Base-by-base conservation (phyloP, 2,113 vertebrate species). In the Oophaga pumilio region DNA sequence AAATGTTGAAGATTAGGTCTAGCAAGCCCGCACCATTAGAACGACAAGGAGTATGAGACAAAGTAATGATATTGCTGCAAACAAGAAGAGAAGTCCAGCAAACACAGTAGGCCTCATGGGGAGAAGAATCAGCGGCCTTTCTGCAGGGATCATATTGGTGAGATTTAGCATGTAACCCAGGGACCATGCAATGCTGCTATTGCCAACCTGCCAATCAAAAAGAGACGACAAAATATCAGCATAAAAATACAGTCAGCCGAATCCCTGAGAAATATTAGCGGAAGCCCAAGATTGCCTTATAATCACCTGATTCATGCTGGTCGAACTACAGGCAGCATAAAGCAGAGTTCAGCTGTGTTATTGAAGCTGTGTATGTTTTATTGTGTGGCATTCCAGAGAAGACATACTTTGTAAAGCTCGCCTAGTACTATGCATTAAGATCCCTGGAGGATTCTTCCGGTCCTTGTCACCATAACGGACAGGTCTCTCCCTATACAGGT, bases 131-230 rank as follows among this genome's bases (percentile, higher is more conserved):
- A 93, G 89, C 59, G 95, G 94, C 76, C 94, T 91, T 82, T 96
- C 96, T 6, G 97, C 96, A 12, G 98, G 98, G 89, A 99, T 97
- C 97, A 98, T 98, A 92, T 98, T 99, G 6, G 98, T 98, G 91
- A 96, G 93, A 74, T 90, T 94, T 79, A 99, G 93, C 98, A 99
- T 99, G 93, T 97, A 99, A 74, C 98, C 97, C 0, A 99, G 93
- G 87, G 97, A 97, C 98, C 98, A 99, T 0, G 95, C 96, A 73
- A 99, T 94, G 82, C 94, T 98, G 92, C 94, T 98, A 5, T 95
- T 91, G n/a, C 93, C 93, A 86, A 97, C 94, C 98, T 99, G 94
- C 20, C 91, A 91, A 64, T 90, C 0, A 90, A 88, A 92, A 83
- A 82, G 9, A 71, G 6, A 33, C 1, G 6, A 71, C 60, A 62